Conservation (phyloP, 2,888 invertebrate genomes). For the Ochropleura plecta region DNA sequence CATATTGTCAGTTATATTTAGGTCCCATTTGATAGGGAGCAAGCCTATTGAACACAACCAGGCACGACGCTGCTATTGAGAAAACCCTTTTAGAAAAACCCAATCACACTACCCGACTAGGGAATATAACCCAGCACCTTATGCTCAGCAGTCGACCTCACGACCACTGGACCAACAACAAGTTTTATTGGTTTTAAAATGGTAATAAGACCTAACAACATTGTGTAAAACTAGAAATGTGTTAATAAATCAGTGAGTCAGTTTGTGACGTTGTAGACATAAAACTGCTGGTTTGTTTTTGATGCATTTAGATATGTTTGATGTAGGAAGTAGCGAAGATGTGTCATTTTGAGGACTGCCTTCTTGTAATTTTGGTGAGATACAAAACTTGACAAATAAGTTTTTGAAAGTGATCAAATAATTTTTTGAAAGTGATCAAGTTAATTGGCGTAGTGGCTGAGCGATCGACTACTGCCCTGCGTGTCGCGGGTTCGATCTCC, state of each 20-base stretch:
- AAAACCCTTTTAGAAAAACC: not conserved
- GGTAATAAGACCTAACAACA: constrained; percentile 3
- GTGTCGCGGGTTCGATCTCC: too few relatives aligned
- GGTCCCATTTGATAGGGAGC: not conserved
- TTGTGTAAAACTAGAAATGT: not conserved
- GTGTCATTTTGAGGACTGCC: too few relatives aligned
- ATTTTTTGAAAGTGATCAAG: too few relatives aligned
- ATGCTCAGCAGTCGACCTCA: not conserved
- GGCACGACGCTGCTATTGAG: not conserved
- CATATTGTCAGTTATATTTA: not conserved
- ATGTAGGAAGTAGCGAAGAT: too few relatives aligned
- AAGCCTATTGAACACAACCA: not conserved
- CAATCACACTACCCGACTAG: not conserved
- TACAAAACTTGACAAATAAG: too few relatives aligned
- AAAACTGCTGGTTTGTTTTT: not conserved
- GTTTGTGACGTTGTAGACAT: not conserved
- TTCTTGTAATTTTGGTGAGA: too few relatives aligned
- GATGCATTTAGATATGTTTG: not conserved
- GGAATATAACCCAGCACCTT: not conserved
- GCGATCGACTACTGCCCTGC: too few relatives aligned
- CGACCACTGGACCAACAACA: not conserved
- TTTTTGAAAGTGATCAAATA: too few relatives aligned
- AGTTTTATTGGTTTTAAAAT: not conserved
- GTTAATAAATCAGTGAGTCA: constrained; percentile 30
- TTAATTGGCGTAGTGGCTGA: too few relatives aligned